phyloP scores from a whole-genome alignment of 2,113 vertebrate species.

The Onychostoma macrolepis region DNA sequence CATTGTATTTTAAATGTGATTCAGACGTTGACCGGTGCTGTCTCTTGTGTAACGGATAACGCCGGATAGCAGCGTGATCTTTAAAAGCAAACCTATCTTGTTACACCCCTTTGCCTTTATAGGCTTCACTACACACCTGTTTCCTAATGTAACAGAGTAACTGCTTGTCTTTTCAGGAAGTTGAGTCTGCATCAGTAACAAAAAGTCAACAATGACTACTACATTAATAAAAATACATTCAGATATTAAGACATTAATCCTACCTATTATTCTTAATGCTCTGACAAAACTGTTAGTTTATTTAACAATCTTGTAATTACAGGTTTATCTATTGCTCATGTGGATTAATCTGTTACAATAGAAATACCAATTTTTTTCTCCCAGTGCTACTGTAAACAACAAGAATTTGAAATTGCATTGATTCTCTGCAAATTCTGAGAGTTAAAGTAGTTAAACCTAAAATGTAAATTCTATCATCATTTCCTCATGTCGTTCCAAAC shows the following conservation, averaged over 20 bases:
- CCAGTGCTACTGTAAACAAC: background rate
- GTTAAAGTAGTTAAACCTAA: background rate
- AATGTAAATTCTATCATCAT: background rate
- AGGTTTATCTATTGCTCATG: background rate
- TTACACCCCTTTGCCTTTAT: conserved; percentile 2
- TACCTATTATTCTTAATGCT: background rate
- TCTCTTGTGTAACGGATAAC: conserved; percentile 27
- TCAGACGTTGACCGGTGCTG: background rate
- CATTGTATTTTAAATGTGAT: conserved; percentile 37
- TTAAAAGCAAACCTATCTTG: background rate
- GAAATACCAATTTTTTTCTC: background rate
- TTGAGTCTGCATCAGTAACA: background rate
- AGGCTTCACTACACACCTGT: conserved; percentile 32
- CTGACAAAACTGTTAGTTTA: background rate
- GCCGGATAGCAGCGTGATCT: background rate
- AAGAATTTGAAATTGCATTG: background rate
- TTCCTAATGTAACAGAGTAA: background rate
- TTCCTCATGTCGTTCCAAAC: background rate
- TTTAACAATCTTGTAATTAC: background rate
- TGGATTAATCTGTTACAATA: background rate
- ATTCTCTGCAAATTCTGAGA: background rate
- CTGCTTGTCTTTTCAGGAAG: background rate
- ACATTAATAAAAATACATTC: background rate
- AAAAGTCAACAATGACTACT: background rate
- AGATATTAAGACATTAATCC: background rate